phyloP scores from a whole-genome alignment of 2,888 invertebrate species.

The Colostygia pectinataria region DNA sequence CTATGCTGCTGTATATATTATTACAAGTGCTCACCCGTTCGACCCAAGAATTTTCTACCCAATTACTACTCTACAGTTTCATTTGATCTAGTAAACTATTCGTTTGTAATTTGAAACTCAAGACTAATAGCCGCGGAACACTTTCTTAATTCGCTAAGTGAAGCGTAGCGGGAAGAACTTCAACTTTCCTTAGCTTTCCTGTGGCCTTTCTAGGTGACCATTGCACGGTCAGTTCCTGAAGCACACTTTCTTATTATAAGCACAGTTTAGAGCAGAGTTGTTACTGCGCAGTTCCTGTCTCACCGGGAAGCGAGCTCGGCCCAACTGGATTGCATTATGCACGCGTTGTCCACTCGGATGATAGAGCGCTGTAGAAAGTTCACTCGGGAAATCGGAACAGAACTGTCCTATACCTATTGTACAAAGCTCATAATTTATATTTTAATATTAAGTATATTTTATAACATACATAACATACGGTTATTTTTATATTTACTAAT shows the following conservation, averaged over 20 bases:
- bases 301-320: constrained; percentile 18
- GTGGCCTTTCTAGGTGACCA: constrained; percentile 15
- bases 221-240: constrained; percentile 11
- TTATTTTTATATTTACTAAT: too few relatives aligned
- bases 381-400: not conserved
- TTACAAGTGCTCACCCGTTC: too few relatives aligned
- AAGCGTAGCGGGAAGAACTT: constrained; percentile 14
- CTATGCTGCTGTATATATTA: too few relatives aligned
- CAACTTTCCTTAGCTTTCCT: constrained; percentile 20
- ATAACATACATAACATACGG: too few relatives aligned
- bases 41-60: not conserved
- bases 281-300: constrained; percentile 13
- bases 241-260: constrained; percentile 7
- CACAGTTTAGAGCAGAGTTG: not conserved
- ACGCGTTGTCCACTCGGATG: constrained; percentile 7
- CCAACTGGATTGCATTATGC: constrained; percentile 15
- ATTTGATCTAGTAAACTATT: constrained; percentile 3
- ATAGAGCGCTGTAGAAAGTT: constrained; percentile 11
- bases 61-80: not conserved
- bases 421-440: not conserved
- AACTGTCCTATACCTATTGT: not conserved
- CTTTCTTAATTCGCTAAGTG: constrained; percentile 17
- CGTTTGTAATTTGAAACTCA: constrained; percentile 9
- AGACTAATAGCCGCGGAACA: constrained; percentile 12
- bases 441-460: too few relatives aligned